phyloP scores from a whole-genome alignment of 1,140 invertebrate genomes.

The Macrobrachium rosenbergii region DNA sequence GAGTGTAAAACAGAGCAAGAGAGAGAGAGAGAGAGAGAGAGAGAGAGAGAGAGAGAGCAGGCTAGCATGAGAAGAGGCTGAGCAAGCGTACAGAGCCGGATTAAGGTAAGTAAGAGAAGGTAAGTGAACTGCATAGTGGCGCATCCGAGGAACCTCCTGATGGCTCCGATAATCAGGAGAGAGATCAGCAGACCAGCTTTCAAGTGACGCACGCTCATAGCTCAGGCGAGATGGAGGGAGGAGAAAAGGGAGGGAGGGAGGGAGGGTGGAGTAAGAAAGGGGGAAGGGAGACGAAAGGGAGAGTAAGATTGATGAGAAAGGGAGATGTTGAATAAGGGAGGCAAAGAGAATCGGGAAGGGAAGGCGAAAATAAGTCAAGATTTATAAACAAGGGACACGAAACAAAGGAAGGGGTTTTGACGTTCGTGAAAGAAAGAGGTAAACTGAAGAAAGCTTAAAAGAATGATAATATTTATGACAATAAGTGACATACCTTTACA shows the following conservation, averaged over 20 bases:
- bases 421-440: too few relatives aligned
- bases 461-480: too few relatives aligned
- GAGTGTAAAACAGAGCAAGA: too few relatives aligned
- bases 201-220: constrained; percentile 48
- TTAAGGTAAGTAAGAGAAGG: neutral
- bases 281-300: neutral
- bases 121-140: constrained; percentile 43
- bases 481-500: too few relatives aligned
- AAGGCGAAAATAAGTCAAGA: too few relatives aligned
- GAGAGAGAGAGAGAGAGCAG: neutral
- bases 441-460: too few relatives aligned
- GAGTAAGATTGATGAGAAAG: too few relatives aligned
- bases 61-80: neutral
- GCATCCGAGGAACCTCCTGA: constrained; percentile 33
- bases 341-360: too few relatives aligned
- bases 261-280: neutral
- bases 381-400: too few relatives aligned
- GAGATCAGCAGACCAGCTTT: constrained; percentile 40
- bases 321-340: too few relatives aligned
- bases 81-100: neutral
- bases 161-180: constrained; percentile 32
- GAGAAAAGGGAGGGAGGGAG: neutral
- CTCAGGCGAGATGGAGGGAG: constrained; percentile 21
- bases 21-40: neutral
- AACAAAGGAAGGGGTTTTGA: too few relatives aligned